Evolutionary conservation across 2,888 invertebrate genomes (phyloP).

Genomic region (Gymnocheta viridis): DNA sequence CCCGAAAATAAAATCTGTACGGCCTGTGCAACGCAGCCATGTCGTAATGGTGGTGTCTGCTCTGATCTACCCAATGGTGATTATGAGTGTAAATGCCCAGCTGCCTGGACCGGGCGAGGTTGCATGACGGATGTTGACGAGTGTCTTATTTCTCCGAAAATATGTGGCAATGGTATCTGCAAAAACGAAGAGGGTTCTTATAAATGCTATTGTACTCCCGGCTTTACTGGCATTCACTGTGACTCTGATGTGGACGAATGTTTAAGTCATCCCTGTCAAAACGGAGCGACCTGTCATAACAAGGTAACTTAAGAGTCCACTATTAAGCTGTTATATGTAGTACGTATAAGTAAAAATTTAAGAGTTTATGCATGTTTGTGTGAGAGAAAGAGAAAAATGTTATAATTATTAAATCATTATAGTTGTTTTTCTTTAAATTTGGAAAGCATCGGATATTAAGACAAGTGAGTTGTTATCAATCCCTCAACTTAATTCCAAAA

Average conservation of each 20-base stretch:
- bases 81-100: slow-evolving; percentile 85
- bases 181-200: slow-evolving; percentile 89
- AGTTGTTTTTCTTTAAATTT: slow-evolving; percentile 82
- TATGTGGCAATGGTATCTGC: slow-evolving; percentile 93
- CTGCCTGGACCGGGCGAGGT: slow-evolving; percentile 84
- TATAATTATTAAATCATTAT: slow-evolving; percentile 77
- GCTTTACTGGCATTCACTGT: slow-evolving; percentile 92
- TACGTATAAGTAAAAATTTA: background rate
- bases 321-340: no score
- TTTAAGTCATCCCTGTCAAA: slow-evolving; percentile 91
- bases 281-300: slow-evolving; percentile 91
- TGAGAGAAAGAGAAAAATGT: slow-evolving; percentile 4
- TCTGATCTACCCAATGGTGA: slow-evolving; percentile 83
- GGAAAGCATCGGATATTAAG: slow-evolving; percentile 82
- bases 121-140: slow-evolving; percentile 89
- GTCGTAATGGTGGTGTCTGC: slow-evolving; percentile 86
- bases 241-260: slow-evolving; percentile 94
- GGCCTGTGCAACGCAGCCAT: slow-evolving; percentile 84
- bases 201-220: slow-evolving; percentile 93
- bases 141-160: slow-evolving; percentile 82
- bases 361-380: background rate
- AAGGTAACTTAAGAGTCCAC: slow-evolving; percentile 79
- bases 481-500: background rate
- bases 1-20: slow-evolving; percentile 82
- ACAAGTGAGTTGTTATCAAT: slow-evolving; percentile 78